phyloP scores from a whole-genome alignment of 1,140 invertebrate species.

The Eumeta japonica region DNA sequence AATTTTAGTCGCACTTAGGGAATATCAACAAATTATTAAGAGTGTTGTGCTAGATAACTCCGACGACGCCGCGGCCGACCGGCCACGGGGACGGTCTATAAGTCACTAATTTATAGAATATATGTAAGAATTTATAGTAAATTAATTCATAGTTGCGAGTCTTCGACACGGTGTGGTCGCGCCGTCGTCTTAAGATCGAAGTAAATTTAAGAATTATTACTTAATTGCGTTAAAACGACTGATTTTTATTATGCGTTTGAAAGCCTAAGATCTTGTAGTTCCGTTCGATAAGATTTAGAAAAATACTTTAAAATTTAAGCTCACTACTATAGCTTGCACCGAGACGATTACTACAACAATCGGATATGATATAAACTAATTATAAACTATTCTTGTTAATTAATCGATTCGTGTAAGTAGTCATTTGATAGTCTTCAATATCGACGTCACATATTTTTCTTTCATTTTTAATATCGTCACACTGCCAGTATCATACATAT shows the following conservation, averaged over 20 bases:
- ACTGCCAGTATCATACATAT: slow-evolving; percentile 53
- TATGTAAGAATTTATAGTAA: slow-evolving; percentile 55
- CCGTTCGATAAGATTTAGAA: no score
- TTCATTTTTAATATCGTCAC: slow-evolving; percentile 41
- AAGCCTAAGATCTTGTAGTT: slow-evolving; percentile 54
- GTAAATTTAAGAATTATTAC: slow-evolving; percentile 48
- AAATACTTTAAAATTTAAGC: slow-evolving; percentile 44
- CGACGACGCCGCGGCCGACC: neutral
- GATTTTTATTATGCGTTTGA: slow-evolving; percentile 58
- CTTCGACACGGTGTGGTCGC: slow-evolving; percentile 49
- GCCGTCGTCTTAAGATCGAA: slow-evolving; percentile 49
- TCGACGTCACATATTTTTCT: slow-evolving; percentile 25
- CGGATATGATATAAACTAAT: slow-evolving; percentile 37
- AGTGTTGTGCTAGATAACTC: slow-evolving; percentile 54
- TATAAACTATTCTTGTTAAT: slow-evolving; percentile 54
- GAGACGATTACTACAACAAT: slow-evolving; percentile 24
- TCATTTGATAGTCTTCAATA: slow-evolving; percentile 18
- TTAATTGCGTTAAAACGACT: slow-evolving; percentile 58
- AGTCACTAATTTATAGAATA: slow-evolving; percentile 54
- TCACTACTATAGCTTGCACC: slow-evolving; percentile 53
- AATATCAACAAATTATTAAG: slow-evolving; percentile 58
- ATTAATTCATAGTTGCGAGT: slow-evolving; percentile 35
- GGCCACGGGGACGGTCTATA: slow-evolving; percentile 30
- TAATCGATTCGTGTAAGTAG: slow-evolving; percentile 52
- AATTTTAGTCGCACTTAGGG: slow-evolving; percentile 54